A percentile compares a stretch with the other conserved stretches of the same genome.
Evolutionary conservation across 1,140 invertebrate genomes (phyloP).

Genomic region (Pogonus chalceus): DNA sequence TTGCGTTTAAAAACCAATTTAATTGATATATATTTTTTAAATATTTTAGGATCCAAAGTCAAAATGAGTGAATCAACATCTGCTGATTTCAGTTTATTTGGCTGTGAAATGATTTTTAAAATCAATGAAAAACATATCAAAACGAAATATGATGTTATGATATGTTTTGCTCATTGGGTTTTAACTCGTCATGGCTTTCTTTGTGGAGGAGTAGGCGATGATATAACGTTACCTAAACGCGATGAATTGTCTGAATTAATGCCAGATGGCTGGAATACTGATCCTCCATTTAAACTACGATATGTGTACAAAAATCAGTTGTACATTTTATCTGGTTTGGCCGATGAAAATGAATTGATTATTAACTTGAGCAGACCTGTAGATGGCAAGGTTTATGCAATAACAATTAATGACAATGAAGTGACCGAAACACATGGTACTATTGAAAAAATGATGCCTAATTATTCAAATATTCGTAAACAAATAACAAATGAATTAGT

Average conservation of each 20-base stretch:
- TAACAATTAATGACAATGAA: background rate
- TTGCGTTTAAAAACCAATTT: no score
- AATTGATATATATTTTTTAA: no score
- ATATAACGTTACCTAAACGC: background rate
- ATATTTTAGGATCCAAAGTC: no score
- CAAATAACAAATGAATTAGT: background rate
- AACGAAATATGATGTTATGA: background rate
- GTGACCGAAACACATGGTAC: background rate
- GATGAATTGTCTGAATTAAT: background rate
- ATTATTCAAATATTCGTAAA: background rate
- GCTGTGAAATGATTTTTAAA: background rate
- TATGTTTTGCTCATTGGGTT: background rate
- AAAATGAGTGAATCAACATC: no score
- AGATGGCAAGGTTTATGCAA: background rate
- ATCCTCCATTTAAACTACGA: background rate
- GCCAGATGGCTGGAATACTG: background rate
- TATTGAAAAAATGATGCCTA: background rate
- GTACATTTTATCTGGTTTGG: background rate
- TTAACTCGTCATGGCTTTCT: background rate
- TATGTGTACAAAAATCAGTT: background rate
- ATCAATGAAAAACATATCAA: background rate
- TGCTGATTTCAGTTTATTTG: background rate
- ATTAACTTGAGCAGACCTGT: background rate
- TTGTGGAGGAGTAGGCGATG: background rate
- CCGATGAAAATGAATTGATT: background rate